These are phyloP conservation scores for Nephrotoma guestfalica DNA, from an alignment of 2,888 invertebrate species.

Conservation along the genomic window DNA sequence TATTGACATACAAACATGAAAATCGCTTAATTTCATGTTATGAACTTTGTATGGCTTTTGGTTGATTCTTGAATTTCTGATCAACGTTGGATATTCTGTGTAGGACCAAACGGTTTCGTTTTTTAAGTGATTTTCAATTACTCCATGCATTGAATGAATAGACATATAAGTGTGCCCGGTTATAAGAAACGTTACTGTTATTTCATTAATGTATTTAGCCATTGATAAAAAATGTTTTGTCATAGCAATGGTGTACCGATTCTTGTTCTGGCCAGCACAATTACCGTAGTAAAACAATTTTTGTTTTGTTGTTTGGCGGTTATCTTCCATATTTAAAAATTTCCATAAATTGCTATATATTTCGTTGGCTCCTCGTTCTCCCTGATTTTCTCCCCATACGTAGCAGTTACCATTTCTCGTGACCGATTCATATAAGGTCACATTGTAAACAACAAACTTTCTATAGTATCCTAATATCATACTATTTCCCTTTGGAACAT, in stretches of 20 bases:
- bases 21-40: too few relatives aligned
- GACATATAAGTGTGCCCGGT: too few relatives aligned
- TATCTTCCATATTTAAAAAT: not conserved
- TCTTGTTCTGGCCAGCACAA: not conserved
- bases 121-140: too few relatives aligned
- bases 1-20: too few relatives aligned
- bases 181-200: not conserved
- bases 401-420: not conserved
- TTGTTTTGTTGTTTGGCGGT: not conserved
- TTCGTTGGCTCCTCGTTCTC: too few relatives aligned
- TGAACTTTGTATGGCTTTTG: too few relatives aligned
- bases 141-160: too few relatives aligned
- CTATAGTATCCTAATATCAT: not conserved
- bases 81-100: too few relatives aligned
- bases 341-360: not conserved
- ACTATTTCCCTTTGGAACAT: not conserved
- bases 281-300: not conserved
- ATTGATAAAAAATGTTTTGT: not conserved
- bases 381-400: not conserved
- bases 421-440: not conserved
- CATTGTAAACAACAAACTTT: not conserved
- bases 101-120: too few relatives aligned
- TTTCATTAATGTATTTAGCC: not conserved
- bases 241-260: not conserved
- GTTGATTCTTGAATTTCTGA: too few relatives aligned